These are phyloP conservation scores for Etheostoma spectabile DNA, from an alignment of 2,113 vertebrate genomes.

Conservation along the genomic window DNA sequence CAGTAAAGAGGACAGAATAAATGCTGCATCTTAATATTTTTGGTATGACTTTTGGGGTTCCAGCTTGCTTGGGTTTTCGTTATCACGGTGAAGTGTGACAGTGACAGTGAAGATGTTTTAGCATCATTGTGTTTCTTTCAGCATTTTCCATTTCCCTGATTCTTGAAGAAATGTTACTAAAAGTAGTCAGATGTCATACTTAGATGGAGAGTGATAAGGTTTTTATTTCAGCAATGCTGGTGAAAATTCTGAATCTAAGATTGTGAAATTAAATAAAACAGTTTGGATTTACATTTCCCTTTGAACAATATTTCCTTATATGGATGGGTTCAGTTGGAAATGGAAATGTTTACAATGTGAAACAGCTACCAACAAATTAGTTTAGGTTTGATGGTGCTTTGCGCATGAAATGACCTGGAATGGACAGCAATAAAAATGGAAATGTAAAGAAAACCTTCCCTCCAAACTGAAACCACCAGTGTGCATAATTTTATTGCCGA, in stretches of 20 bases:
- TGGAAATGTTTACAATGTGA: constrained; percentile 75
- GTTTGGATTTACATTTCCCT: constrained; percentile 44
- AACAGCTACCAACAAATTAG: constrained; percentile 77
- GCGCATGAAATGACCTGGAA: constrained; percentile 75
- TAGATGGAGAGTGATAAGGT: not conserved
- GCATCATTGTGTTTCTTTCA: not conserved
- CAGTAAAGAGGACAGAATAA: constrained; percentile 51
- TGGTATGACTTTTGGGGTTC: constrained; percentile 33
- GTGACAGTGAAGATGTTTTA: constrained; percentile 21
- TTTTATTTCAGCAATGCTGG: constrained; percentile 10
- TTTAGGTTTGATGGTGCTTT: constrained; percentile 74
- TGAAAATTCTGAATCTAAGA: constrained; percentile 5
- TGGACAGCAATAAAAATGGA: constrained; percentile 85
- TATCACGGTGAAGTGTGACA: not conserved
- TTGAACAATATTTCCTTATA: constrained; percentile 70
- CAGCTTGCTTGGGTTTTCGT: constrained; percentile 25
- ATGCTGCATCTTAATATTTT: constrained; percentile 50
- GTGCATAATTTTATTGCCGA: constrained; percentile 75
- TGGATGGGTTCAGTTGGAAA: constrained; percentile 56
- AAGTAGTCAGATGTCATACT: constrained; percentile 3
- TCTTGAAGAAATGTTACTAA: constrained; percentile 14
- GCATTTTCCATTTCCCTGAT: constrained; percentile 7
- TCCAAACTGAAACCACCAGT: constrained; percentile 65
- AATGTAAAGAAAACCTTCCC: constrained; percentile 78
- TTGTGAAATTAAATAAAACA: constrained; percentile 42